These are phyloP conservation scores for Helarctos malayanus DNA, from an alignment of 2,797 vertebrate genomes.

Conservation along the genomic window DNA sequence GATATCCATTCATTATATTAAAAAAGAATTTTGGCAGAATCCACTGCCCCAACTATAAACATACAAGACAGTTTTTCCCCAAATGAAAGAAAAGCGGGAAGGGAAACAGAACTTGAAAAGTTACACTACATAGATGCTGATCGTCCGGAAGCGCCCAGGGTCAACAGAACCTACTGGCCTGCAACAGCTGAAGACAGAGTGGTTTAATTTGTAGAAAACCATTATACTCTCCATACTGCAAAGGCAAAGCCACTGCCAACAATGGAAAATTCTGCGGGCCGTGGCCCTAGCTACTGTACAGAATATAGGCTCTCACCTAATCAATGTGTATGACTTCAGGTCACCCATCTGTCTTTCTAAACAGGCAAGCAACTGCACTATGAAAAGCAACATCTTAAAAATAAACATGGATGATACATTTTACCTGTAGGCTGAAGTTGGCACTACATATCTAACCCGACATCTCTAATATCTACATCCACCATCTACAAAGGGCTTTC, in stretches of 20 bases:
- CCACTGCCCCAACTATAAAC: neutral
- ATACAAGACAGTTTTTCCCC: neutral
- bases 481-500: neutral
- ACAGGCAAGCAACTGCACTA: neutral
- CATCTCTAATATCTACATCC: neutral
- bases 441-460: constrained; percentile 18
- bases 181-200: constrained; percentile 58
- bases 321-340: constrained; percentile 68
- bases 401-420: constrained; percentile 9
- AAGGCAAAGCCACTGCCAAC: constrained; percentile 25
- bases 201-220: constrained; percentile 78
- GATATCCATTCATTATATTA: neutral
- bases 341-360: constrained; percentile 68
- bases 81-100: constrained; percentile 27
- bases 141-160: neutral
- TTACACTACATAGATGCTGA: constrained; percentile 14
- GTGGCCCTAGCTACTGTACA: neutral
- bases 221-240: constrained; percentile 8
- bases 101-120: neutral
- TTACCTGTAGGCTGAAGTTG: constrained; percentile 9
- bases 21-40: constrained; percentile 34
- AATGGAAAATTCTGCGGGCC: constrained; percentile 52
- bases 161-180: constrained; percentile 52
- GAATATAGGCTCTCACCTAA: constrained; percentile 56
- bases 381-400: constrained; percentile 64